Base-by-base conservation (phyloP, 2,888 invertebrate species). In the Drosophila kanekoi region DNA sequence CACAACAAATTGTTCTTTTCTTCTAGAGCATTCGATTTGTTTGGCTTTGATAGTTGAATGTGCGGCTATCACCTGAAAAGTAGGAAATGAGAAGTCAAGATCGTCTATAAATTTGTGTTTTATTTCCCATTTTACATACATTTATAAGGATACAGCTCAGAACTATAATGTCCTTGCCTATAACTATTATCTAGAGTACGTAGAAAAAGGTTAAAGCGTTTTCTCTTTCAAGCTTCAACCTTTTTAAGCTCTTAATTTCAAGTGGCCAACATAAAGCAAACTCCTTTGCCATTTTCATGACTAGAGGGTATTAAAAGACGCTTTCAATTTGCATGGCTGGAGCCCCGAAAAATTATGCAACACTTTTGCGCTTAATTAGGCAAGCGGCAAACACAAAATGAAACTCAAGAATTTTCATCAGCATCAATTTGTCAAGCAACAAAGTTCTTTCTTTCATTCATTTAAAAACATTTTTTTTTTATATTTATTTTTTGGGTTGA, bases 381-480 rank as follows among this genome's bases (percentile, higher is more conserved):
- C 74, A 74, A 48, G 32, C 44, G 18, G 72, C 59, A 52, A 56
- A 48, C 57, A 58, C 59, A 40, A 74, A 82, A 79, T 62, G 64
- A 68, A 68, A 72, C 67, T 79, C 69, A 74, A 63, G 65, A 85
- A 82, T 83, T 80, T 83, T 80, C 77, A 74, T 62, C 74, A 77
- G 77, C 73, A 82, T 73, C 83, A 78, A 83, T 78, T 68, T 86
- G 81, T 72, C 81, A 73, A 84, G 74, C 70, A 79, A 81, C 72
- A 68, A 77, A 81, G 74, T 69, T 58, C 23, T 16, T n/a, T 47
- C n/a, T 51, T 6, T 18, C 35, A 14, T 40, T 32, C 41, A 14
- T 58, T 13, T 33, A 13, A 51, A 4, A 8, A n/a, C n/a, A n/a
- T n/a, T 49, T 37, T 23, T 6, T 49, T 49, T 37, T 32, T 47